Evolutionary conservation across 2,113 vertebrate genomes (phyloP), one percentile per base, ranked within the genome.

Genomic region (Piprites chloris): DNA sequence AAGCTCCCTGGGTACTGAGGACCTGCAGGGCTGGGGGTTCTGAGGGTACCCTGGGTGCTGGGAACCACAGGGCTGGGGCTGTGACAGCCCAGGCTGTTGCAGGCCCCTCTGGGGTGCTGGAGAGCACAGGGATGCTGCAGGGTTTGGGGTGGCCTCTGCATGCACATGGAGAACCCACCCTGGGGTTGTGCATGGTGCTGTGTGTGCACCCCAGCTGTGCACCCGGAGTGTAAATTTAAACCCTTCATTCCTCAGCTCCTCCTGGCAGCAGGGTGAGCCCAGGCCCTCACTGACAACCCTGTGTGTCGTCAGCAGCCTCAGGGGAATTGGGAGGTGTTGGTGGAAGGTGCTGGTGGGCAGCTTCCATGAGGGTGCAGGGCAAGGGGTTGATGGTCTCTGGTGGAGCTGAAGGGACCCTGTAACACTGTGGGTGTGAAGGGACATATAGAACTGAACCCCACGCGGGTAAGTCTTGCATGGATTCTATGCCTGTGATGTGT

Each of bases 141-240:
- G 46, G 16, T 30, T 77, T 13, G 4, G 47, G 37, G 12, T 27
- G 59, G 37, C 44, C 78, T 21, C 42, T 32, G 53, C 0, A 0
- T 6, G 61, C 56, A 3, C 20, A 1, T 3, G 32, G n/a, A 32
- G 37, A 44, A 2, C 44, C 16, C 2, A 1, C 22, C 23, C 0
- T 3, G 68, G 53, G 9, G 18, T 32, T 75, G 59, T 50, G 68
- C 63, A 41, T 1, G 0, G 49, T 1, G 14, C 63, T 41, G 23
- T 39, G 35, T 2, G 0, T 7, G n/a, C 26, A 22, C 30, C 72
- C 12, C 3, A 1, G 13, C 46, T 82, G 62, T 68, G 35, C 2
- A 18, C 17, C 41, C 12, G 0, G 6, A 4, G 12, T 33, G 28
- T 28, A 3, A 49, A 41, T 75, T 41, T 30, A 67, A 56, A 28